These are phyloP conservation scores for Hippolais icterina DNA, from an alignment of 2,113 vertebrate species.

Conservation along the genomic window DNA sequence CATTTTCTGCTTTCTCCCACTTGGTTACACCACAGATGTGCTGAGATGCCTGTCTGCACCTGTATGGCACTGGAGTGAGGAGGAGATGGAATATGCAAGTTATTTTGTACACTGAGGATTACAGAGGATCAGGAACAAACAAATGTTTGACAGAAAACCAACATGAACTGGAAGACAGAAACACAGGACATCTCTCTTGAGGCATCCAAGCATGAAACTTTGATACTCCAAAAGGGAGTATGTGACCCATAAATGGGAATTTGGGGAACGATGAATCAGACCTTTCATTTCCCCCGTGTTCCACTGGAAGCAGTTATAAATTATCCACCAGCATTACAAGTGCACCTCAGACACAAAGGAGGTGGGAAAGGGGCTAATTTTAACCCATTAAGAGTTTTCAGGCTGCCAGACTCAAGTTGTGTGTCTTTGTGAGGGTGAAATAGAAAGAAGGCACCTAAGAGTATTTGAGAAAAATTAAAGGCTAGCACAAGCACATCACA, in stretches of 20 bases:
- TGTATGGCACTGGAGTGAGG: neutral
- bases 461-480: conserved; percentile 7
- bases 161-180: neutral
- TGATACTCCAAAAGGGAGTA: neutral
- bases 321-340: neutral
- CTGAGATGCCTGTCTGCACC: neutral
- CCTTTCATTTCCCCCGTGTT: neutral
- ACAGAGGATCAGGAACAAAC: neutral
- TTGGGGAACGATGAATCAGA: neutral
- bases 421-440: neutral
- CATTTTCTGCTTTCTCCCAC: neutral
- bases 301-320: neutral
- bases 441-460: neutral
- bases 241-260: neutral
- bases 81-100: neutral
- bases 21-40: neutral
- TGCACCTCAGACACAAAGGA: neutral
- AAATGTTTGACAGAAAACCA: neutral
- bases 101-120: neutral
- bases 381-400: neutral
- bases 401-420: neutral
- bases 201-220: fast-evolving
- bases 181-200: neutral
- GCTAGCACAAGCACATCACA: neutral
- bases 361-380: neutral